Conservation (phyloP, 2,888 invertebrate species). For the Drosophila paranaensis region DNA sequence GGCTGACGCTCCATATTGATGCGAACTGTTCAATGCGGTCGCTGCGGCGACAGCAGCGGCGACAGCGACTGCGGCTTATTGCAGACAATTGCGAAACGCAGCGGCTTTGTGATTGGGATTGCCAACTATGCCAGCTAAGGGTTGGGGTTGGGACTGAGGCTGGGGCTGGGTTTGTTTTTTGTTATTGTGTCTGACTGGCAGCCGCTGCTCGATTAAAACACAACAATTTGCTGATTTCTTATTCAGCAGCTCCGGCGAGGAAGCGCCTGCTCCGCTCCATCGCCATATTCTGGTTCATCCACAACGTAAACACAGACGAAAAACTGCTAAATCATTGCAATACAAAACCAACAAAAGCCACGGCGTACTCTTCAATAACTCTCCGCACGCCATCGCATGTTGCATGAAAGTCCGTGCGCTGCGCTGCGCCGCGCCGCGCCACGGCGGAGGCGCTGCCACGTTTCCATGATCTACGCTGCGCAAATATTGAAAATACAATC, state of each 20-base stretch:
- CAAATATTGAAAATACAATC: slow-evolving; percentile 80
- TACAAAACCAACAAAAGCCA: slow-evolving; percentile 78
- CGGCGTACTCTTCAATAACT: slow-evolving; percentile 38
- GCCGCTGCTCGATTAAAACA: slow-evolving; percentile 73
- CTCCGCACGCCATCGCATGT: slow-evolving; percentile 6
- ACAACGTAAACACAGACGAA: slow-evolving; percentile 80
- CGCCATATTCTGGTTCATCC: slow-evolving; percentile 60
- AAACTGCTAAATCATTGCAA: slow-evolving; percentile 81
- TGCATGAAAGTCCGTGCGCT: background rate
- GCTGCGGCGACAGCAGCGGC: background rate
- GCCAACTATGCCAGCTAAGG: slow-evolving; percentile 17
- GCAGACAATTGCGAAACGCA: slow-evolving; percentile 51
- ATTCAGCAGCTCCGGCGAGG: slow-evolving; percentile 54
- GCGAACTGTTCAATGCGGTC: slow-evolving; percentile 34
- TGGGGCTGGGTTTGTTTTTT: slow-evolving; percentile 16
- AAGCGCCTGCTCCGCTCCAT: slow-evolving; percentile 21
- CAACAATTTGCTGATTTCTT: slow-evolving; percentile 80
- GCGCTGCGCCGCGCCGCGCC: slow-evolving; percentile 1
- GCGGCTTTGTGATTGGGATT: slow-evolving; percentile 54
- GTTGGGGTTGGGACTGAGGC: background rate
- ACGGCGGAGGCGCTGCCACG: slow-evolving; percentile 21
- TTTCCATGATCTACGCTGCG: slow-evolving; percentile 65
- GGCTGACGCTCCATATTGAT: slow-evolving; percentile 36
- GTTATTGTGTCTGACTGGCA: slow-evolving; percentile 33
- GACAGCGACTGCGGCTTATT: slow-evolving; percentile 46